A percentile compares a stretch with the other conserved stretches of the same genome.
Conservation (phyloP, 2,113 vertebrate genomes). For the Archocentrus centrarchus region DNA sequence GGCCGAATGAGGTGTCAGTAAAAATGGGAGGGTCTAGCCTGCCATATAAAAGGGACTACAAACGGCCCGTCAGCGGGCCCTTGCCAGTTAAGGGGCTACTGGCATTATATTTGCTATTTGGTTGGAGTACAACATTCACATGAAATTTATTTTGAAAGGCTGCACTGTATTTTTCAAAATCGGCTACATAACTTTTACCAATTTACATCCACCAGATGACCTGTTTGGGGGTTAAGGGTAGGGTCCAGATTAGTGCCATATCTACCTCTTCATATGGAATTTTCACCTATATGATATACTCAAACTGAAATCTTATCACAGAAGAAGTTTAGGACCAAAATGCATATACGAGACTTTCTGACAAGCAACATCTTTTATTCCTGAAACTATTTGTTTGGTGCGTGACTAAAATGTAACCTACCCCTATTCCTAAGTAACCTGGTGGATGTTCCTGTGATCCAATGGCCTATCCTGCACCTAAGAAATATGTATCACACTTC, state of each 20-base stretch:
- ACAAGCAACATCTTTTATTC: neutral
- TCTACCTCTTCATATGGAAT: too few relatives aligned
- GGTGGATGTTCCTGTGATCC: neutral
- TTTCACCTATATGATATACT: too few relatives aligned
- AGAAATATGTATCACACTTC: neutral
- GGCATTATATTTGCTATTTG: neutral
- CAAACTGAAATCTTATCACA: neutral
- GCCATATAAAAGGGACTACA: too few relatives aligned
- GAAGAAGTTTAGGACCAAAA: neutral
- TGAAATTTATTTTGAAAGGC: neutral
- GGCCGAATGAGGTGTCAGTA: too few relatives aligned
- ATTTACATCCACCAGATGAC: slow-evolving; percentile 4
- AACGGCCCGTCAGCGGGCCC: too few relatives aligned
- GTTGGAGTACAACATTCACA: neutral
- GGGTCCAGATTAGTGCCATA: neutral
- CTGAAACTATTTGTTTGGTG: neutral
- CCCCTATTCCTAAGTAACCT: neutral
- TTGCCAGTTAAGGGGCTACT: too few relatives aligned
- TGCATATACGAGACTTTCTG: neutral
- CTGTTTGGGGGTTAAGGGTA: neutral
- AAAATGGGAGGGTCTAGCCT: too few relatives aligned
- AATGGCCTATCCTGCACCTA: neutral
- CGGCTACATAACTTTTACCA: neutral
- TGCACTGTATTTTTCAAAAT: neutral
- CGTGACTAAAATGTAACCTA: neutral